Conservation (phyloP, 2,888 invertebrate species). For the Aleiodes leptofemur region DNA sequence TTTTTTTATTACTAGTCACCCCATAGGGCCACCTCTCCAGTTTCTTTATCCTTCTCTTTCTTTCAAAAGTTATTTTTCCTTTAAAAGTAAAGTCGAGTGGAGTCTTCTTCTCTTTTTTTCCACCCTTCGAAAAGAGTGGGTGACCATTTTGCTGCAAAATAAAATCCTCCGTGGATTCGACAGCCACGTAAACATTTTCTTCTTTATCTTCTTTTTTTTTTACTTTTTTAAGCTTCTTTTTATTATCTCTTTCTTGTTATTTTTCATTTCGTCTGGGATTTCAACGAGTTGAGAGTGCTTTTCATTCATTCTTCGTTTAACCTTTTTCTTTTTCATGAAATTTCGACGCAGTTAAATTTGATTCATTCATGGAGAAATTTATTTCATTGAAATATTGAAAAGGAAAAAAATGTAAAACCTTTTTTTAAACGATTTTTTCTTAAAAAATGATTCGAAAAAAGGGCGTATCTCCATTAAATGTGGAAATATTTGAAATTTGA, state of each 20-base stretch:
- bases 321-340: not conserved
- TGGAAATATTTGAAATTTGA: too few relatives aligned
- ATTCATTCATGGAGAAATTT: not conserved
- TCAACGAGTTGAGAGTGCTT: conserved; percentile 30
- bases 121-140: conserved; percentile 7
- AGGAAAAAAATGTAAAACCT: too few relatives aligned
- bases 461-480: too few relatives aligned
- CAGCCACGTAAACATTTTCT: conserved; percentile 34
- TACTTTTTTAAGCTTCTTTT: not conserved
- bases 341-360: not conserved
- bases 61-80: conserved; percentile 17
- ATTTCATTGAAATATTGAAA: too few relatives aligned
- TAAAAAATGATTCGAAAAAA: too few relatives aligned
- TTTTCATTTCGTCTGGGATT: conserved; percentile 9
- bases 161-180: conserved; percentile 23
- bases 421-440: too few relatives aligned
- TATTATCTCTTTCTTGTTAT: not conserved
- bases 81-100: conserved; percentile 26
- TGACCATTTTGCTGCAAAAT: conserved; percentile 24
- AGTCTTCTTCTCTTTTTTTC: conserved; percentile 7
- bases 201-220: not conserved
- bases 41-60: not conserved
- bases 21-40: conserved; percentile 1
- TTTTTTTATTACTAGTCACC: not conserved
- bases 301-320: not conserved